A percentile compares a stretch with the other conserved stretches of the same genome.
Evolutionary conservation across 2,888 invertebrate species (phyloP).

Genomic region (Drosophila cognata): DNA sequence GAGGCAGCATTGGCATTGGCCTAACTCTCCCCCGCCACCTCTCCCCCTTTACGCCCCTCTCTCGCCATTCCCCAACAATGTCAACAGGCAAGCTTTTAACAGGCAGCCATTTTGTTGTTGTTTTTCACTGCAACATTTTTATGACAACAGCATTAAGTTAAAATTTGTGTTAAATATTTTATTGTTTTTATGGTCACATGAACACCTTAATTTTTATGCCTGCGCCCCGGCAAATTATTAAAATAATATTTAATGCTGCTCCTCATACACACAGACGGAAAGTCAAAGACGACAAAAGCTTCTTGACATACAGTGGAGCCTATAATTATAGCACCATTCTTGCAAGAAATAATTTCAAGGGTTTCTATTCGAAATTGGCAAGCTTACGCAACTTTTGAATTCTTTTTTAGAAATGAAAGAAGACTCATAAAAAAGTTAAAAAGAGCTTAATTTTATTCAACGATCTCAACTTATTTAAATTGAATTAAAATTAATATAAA

Average conservation of each 20-base stretch:
- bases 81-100: conserved; percentile 48
- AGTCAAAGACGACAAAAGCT: background rate
- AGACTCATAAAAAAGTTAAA: background rate
- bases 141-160: conserved; percentile 72
- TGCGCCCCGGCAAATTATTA: conserved; percentile 45
- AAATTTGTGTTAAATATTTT: conserved; percentile 81
- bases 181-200: conserved; percentile 76
- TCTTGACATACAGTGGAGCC: background rate
- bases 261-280: background rate
- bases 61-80: background rate
- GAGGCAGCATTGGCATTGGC: conserved; percentile 67
- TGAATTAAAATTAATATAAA: no score
- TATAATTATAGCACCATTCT: conserved; percentile 14
- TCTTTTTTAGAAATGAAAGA: background rate
- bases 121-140: conserved; percentile 68
- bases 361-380: background rate
- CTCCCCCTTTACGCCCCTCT: background rate
- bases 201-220: conserved; percentile 67
- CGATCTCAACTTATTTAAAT: no score
- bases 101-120: conserved; percentile 37
- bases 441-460: background rate
- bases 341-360: background rate
- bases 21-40: conserved; percentile 31
- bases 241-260: conserved; percentile 34
- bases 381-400: background rate